phyloP scores from a whole-genome alignment of 2,888 invertebrate genomes.

The Cryptus armator region DNA sequence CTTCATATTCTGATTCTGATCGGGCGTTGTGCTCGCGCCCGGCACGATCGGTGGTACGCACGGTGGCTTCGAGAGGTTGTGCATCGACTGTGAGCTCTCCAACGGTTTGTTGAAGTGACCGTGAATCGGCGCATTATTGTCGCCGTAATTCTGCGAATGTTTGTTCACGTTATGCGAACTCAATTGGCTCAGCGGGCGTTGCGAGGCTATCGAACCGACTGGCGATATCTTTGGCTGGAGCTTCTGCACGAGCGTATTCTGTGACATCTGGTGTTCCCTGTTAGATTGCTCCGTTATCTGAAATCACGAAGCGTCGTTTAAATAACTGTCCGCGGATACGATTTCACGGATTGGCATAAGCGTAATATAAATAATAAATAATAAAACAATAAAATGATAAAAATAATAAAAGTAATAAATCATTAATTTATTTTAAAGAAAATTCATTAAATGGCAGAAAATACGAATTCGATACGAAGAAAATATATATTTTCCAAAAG shows the following conservation, averaged over 20 bases:
- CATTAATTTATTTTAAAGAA: neutral
- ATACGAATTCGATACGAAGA: no score
- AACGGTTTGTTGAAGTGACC: slow-evolving; percentile 82
- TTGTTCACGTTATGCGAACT: slow-evolving; percentile 84
- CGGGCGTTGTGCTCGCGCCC: slow-evolving; percentile 80
- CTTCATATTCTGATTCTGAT: slow-evolving; percentile 88
- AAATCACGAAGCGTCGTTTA: neutral
- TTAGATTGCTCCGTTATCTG: slow-evolving; percentile 59
- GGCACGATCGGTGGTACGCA: slow-evolving; percentile 71
- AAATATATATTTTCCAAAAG: neutral
- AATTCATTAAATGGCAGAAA: no score
- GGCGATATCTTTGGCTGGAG: slow-evolving; percentile 85
- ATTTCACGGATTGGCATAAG: neutral
- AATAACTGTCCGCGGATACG: neutral
- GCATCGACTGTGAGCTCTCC: slow-evolving; percentile 84
- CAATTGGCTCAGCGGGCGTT: slow-evolving; percentile 85
- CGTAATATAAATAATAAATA: no score
- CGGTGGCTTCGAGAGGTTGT: slow-evolving; percentile 82
- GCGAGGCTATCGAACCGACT: slow-evolving; percentile 86
- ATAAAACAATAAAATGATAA: no score
- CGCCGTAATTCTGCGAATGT: slow-evolving; percentile 81
- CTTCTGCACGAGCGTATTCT: slow-evolving; percentile 80
- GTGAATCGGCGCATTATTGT: slow-evolving; percentile 78
- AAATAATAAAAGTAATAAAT: neutral
- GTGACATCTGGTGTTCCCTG: slow-evolving; percentile 78